Evolutionary conservation across 2,797 vertebrate genomes (phyloP), one percentile per base, ranked within the genome.

Genomic region (Anguilla anguilla): DNA sequence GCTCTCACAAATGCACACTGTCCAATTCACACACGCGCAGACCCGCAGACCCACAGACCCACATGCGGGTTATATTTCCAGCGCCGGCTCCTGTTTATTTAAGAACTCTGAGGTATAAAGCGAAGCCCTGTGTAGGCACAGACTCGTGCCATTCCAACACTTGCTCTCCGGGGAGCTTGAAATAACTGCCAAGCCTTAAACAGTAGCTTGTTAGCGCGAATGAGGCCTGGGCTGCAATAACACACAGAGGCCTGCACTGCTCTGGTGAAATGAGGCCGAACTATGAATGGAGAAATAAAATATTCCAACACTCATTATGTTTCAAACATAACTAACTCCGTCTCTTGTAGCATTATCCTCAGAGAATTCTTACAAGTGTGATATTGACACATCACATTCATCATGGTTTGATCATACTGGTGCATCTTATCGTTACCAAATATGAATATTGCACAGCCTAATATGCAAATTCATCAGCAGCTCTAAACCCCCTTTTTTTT

Each of bases 161-260:
- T 77, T 90, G 88, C 92, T 93, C 95, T 90, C 94, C 86, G 17
- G 95, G 94, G 95, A 96, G 51, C 93, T 92, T 94, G 89, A 77
- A 94, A 93, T 93, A 96, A 95, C 95, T 92, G 92, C 89, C 90
- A 94, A 93, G 91, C 91, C 92, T 92, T 94, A 87, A 94, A 95
- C 95, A 94, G 95, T 91, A 94, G 94, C 93, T 91, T 89, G 91
- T 93, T 92, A 91, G 87, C 82, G 72, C 88, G 89, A 88, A 85
- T 25, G 88, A 86, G 84, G 83, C 85, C 81, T 61, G 35, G 89
- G 79, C 88, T 90, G 84, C 85, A 92, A 89, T 89, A 92, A 91
- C 89, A 91, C 88, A 91, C 86, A 85, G 84, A 86, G 35, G 77
- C 85, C 91, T 81, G 72, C 67, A 28, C 11, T 74, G 69, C 88